These are phyloP conservation scores for Ptychoptera contaminata DNA, from an alignment of 2,888 invertebrate genomes.

Conservation along the genomic window DNA sequence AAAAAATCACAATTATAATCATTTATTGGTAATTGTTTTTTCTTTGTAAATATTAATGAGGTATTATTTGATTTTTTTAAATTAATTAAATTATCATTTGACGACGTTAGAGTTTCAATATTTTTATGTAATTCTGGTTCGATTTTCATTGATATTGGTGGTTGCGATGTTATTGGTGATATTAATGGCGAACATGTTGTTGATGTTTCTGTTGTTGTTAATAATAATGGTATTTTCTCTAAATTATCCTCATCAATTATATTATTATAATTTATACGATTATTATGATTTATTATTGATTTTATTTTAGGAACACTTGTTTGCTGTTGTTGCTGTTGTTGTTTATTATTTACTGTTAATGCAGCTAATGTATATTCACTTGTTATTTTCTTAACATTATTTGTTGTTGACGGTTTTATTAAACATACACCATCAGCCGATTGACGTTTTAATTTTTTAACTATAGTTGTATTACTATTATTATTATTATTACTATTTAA, in stretches of 20 bases:
- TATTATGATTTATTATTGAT: neutral
- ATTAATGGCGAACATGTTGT: neutral
- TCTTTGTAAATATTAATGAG: neutral
- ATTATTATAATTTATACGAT: neutral
- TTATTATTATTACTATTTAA: too few species aligned
- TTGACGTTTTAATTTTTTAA: too few species aligned
- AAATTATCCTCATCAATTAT: neutral
- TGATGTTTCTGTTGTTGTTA: too few species aligned
- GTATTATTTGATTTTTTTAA: neutral
- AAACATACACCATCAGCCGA: neutral
- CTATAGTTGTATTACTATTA: too few species aligned
- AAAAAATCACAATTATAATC: neutral
- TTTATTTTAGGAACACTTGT: too few species aligned
- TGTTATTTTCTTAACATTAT: conserved; percentile 1
- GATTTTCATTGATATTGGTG: too few species aligned
- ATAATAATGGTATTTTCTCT: conserved; percentile 2
- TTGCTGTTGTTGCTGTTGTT: neutral
- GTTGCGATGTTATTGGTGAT: neutral
- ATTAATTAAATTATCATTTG: neutral
- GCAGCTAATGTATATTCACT: conserved; percentile 2
- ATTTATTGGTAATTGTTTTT: neutral
- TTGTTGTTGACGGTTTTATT: neutral
- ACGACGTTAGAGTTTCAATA: too few species aligned
- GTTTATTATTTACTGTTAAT: neutral
- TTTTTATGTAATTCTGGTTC: neutral